Percentiles rank a stretch among this genome's conserved stretches.
Evolutionary conservation across 2,797 vertebrate species (phyloP).

Genomic region (Lycodopsis pacificus): DNA sequence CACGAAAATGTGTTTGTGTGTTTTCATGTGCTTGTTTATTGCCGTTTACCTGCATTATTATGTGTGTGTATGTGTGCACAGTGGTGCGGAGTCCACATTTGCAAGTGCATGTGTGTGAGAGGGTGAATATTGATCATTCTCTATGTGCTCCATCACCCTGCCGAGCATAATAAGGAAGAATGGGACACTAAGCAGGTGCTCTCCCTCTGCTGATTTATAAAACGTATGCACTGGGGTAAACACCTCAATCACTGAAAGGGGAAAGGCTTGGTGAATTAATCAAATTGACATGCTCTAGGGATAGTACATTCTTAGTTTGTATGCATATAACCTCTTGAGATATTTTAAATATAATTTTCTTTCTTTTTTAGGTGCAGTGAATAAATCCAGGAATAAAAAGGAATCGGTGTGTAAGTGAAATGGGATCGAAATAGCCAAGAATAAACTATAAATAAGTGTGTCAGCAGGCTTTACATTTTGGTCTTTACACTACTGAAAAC

Average conservation of each 20-base stretch:
- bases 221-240: conserved; percentile 77
- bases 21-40: conserved; percentile 28
- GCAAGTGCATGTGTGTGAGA: conserved; percentile 20
- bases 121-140: conserved; percentile 74
- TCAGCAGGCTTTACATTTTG: not conserved
- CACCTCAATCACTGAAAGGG: conserved; percentile 71
- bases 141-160: conserved; percentile 79
- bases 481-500: conserved; percentile 10
- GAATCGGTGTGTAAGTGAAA: conserved; percentile 54
- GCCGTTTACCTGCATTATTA: conserved; percentile 22
- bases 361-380: conserved; percentile 22
- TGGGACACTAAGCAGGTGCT: conserved; percentile 76
- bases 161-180: conserved; percentile 79
- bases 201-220: conserved; percentile 73
- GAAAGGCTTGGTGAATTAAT: conserved; percentile 59
- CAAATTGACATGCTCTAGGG: conserved; percentile 40
- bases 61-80: not conserved
- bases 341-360: conserved; percentile 40
- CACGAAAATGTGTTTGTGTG: conserved; percentile 48
- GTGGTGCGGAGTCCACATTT: conserved; percentile 6
- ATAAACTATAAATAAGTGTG: conserved; percentile 35
- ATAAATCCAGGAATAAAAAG: conserved; percentile 41
- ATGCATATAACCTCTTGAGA: conserved; percentile 42
- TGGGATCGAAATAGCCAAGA: conserved; percentile 38
- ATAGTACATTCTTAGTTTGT: conserved; percentile 36